Conservation (phyloP, 2,888 invertebrate genomes). For the Acanthococcus lagerstroemiae region DNA sequence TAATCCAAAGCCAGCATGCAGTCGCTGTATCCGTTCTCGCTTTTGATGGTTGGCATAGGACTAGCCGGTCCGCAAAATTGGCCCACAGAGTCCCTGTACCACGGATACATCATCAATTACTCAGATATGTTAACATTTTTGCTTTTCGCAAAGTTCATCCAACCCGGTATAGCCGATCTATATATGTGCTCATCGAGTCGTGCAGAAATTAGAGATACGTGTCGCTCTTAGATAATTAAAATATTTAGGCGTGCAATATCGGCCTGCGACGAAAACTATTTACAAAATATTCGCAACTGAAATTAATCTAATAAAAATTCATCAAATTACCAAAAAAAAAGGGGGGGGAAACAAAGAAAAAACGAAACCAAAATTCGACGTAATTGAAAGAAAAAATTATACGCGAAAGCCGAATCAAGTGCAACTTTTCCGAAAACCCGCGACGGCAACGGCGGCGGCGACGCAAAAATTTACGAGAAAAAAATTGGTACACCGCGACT, state of each 20-base stretch:
- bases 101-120: constrained; percentile 48
- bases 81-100: constrained; percentile 50
- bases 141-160: neutral
- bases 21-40: constrained; percentile 56
- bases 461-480: no score
- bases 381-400: no score
- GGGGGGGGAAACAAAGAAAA: neutral
- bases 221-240: no score
- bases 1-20: constrained; percentile 61
- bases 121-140: neutral
- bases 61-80: constrained; percentile 44
- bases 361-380: no score
- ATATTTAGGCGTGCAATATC: no score
- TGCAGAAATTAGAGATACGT: no score
- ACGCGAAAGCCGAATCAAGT: no score
- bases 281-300: neutral
- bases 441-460: no score
- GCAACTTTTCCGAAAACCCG: no score
- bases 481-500: neutral
- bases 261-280: neutral
- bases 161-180: no score
- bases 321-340: neutral
- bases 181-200: no score
- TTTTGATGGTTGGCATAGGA: constrained; percentile 53
- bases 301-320: neutral